Percentiles rank a stretch among this genome's conserved stretches.
Conservation (phyloP, 2,113 vertebrate genomes). For the Xerus inauris region DNA sequence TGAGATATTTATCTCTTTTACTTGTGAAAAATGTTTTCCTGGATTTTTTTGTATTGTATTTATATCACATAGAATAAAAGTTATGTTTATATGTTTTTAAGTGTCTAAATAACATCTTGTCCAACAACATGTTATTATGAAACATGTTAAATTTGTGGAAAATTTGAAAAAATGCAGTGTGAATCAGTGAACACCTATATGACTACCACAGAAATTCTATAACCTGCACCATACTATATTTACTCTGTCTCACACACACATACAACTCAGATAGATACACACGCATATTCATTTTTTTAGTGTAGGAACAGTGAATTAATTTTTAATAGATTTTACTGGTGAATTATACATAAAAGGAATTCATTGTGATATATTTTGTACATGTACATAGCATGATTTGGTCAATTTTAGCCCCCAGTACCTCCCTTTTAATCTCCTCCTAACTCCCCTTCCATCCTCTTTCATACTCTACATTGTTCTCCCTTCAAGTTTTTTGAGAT, state of each 20-base stretch:
- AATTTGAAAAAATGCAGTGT: neutral
- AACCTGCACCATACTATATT: neutral
- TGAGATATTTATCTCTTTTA: neutral
- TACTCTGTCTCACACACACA: neutral
- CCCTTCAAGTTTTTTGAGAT: too few relatives aligned
- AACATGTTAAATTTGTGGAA: neutral
- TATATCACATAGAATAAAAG: too few relatives aligned
- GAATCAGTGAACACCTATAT: neutral
- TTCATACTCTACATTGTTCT: too few relatives aligned
- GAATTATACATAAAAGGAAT: too few relatives aligned
- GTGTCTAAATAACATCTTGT: neutral
- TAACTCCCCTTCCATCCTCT: too few relatives aligned
- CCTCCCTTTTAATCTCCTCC: too few relatives aligned
- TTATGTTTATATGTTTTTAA: too few relatives aligned
- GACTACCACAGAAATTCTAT: neutral
- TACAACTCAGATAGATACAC: accelerated
- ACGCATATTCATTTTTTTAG: neutral
- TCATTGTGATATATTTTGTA: too few relatives aligned
- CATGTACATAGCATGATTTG: too few relatives aligned
- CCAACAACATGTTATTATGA: neutral
- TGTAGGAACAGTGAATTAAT: too few relatives aligned
- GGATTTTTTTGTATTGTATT: neutral
- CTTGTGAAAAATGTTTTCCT: neutral
- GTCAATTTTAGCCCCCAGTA: too few relatives aligned
- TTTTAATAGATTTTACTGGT: too few relatives aligned